These are phyloP conservation scores for Spilogale gracilis DNA, from an alignment of 2,113 vertebrate genomes.

Conservation along the genomic window DNA sequence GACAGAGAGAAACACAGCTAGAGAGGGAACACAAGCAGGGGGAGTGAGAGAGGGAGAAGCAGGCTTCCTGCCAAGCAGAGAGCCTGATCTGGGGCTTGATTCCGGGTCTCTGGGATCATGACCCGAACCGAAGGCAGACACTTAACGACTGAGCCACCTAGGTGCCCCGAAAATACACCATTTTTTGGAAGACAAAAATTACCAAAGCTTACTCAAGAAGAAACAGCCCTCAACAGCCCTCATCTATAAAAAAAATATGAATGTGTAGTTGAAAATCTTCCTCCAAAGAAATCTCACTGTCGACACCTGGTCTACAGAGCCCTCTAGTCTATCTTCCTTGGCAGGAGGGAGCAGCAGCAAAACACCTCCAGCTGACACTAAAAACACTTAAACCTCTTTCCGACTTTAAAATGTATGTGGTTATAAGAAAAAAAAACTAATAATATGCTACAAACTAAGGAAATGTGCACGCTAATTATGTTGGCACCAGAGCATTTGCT, in stretches of 20 bases:
- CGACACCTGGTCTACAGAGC: not conserved
- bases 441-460: conserved; percentile 27
- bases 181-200: not conserved
- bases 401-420: conserved; percentile 1
- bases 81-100: too few species aligned
- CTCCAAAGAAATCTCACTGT: not conserved
- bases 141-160: too few species aligned
- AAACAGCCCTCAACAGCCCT: not conserved
- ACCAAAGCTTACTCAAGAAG: not conserved
- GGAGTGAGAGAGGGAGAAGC: too few species aligned
- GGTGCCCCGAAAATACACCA: not conserved
- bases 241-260: not conserved
- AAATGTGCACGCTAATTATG: conserved; percentile 16
- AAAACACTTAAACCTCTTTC: not conserved
- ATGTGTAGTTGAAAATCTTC: not conserved
- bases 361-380: not conserved
- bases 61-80: too few species aligned
- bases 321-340: not conserved
- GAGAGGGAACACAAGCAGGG: too few species aligned
- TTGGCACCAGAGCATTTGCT: conserved; percentile 20
- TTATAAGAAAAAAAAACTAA: conserved; percentile 32
- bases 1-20: too few species aligned
- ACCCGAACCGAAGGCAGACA: too few species aligned
- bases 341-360: not conserved
- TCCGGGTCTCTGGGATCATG: too few species aligned